phyloP scores from a whole-genome alignment of 1,140 invertebrate genomes.

The Chrysoperla carnea region DNA sequence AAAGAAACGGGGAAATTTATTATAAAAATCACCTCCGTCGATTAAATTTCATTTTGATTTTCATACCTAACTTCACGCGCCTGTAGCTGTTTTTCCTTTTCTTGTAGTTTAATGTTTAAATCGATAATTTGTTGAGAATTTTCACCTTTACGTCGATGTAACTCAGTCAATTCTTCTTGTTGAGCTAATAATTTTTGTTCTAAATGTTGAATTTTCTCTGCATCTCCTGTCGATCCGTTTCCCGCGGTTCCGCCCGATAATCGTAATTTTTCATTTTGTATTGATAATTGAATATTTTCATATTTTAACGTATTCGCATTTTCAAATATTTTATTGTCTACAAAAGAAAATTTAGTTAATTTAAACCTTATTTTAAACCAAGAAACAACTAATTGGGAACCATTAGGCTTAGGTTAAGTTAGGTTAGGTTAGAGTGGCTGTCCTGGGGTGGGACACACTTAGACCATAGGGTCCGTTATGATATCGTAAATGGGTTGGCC shows the following conservation, averaged over 20 bases:
- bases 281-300: conserved; percentile 68
- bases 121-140: conserved; percentile 87
- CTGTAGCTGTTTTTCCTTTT: conserved; percentile 60
- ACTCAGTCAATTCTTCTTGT: conserved; percentile 82
- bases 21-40: conserved; percentile 1
- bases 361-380: neutral
- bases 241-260: conserved; percentile 25
- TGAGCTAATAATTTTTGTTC: conserved; percentile 73
- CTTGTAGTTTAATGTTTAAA: conserved; percentile 69
- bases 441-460: too few relatives aligned
- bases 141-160: conserved; percentile 77
- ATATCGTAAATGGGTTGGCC: too few relatives aligned
- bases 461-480: too few relatives aligned
- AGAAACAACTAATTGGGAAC: neutral
- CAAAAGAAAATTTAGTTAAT: conserved; percentile 19
- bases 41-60: conserved; percentile 5
- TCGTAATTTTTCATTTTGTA: conserved; percentile 67
- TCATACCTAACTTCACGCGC: conserved; percentile 54
- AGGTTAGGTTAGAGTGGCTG: too few relatives aligned
- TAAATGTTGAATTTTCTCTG: conserved; percentile 36
- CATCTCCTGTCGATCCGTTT: conserved; percentile 16
- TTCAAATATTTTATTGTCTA: conserved; percentile 79
- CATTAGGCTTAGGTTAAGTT: too few relatives aligned
- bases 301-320: conserved; percentile 53
- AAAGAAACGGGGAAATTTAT: conserved; percentile 11